Base-by-base conservation (phyloP, 2,797 vertebrate genomes). In the Characodon lateralis region DNA sequence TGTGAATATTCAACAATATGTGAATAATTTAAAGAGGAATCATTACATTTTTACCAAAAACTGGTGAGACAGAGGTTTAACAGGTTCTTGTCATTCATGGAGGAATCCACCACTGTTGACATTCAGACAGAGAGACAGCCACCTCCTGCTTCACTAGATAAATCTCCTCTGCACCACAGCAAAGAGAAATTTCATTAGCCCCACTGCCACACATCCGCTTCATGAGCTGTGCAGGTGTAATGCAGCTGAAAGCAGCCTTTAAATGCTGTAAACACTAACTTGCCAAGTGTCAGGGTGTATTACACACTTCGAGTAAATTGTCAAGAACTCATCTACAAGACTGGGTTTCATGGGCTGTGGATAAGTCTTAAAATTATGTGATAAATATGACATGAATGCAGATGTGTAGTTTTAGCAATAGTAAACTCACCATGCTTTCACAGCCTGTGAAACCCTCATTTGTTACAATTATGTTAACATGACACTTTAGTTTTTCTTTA, bases 121-220 rank as follows among this genome's bases (percentile, higher is more conserved):
- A 89, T 89, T 91, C 85, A 87, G 85, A 93, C 81, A 87, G 87
- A 82, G 87, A 90, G 87, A 74, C 90, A 88, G 89, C 87, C 90
- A 89, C 93, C 88, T 92, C 88, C 73, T 86, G 85, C 95, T 93
- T 85, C 92, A 92, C 93, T 90, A 90, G 91, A 92, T 95, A 93
- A 95, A 93, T 95, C 92, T 90, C 86, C 86, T 91, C 88, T 88
- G 87, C 88, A 91, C 91, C 85, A 84, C 89, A 88, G 91, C 91
- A 58, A 87, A 95, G 85, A 92, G 91, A 95, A 95, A 95, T 94
- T 94, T 95, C 94, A 96, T 96, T 96, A 96, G 95, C 95, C 95
- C 92, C 93, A 73, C 80, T 93, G 94, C 90, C 94, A 91, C 90
- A 79, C 90, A 92, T 91, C 87, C 91, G 89, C 82, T 92, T 94